These are phyloP conservation scores for Bubalus kerabau DNA, from an alignment of 2,113 vertebrate genomes.

Conservation along the genomic window DNA sequence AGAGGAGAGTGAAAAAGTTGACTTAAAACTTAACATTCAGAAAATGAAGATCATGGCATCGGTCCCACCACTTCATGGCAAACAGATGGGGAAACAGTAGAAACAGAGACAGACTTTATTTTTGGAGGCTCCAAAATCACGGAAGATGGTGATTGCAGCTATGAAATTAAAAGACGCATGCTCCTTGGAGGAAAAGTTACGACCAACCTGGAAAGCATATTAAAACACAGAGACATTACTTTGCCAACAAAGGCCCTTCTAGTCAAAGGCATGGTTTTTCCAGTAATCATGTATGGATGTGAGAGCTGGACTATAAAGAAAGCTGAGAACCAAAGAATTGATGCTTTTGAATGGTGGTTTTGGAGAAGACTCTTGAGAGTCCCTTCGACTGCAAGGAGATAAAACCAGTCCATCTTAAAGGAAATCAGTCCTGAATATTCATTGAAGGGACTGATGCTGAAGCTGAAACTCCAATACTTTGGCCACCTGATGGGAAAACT, in stretches of 20 bases:
- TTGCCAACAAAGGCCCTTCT: background rate
- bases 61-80: background rate
- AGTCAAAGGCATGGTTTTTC: background rate
- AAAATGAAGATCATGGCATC: background rate
- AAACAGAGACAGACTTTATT: background rate
- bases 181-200: background rate
- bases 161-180: background rate
- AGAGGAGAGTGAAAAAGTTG: background rate
- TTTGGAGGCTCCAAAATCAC: background rate
- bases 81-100: background rate
- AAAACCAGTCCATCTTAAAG: background rate
- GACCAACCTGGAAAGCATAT: background rate
- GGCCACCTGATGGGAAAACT: background rate
- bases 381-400: rapidly evolving
- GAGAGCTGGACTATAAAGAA: background rate
- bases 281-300: background rate
- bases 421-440: background rate
- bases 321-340: rapidly evolving
- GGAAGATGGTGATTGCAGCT: background rate
- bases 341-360: background rate
- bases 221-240: background rate
- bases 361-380: background rate
- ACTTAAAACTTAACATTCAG: background rate
- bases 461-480: background rate
- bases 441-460: background rate